Evolutionary conservation across 2,113 vertebrate species (phyloP).

Genomic region (Cettia cetti): DNA sequence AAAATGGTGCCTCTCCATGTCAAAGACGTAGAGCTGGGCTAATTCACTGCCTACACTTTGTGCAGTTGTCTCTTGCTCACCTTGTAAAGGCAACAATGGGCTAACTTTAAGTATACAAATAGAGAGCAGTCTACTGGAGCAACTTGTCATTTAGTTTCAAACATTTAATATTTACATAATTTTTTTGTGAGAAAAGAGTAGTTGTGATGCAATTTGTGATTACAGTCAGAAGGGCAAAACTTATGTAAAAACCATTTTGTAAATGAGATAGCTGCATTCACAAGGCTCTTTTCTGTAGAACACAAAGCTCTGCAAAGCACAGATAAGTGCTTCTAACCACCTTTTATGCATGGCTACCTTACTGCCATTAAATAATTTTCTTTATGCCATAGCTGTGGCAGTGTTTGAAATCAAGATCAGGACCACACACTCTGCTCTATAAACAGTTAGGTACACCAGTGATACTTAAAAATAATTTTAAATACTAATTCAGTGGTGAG

Average conservation of each 20-base stretch:
- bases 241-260: background rate
- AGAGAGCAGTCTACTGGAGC: background rate
- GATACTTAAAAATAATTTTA: background rate
- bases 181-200: background rate
- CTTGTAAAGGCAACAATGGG: background rate
- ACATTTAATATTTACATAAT: background rate
- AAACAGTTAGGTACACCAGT: background rate
- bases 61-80: background rate
- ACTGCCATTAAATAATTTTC: background rate
- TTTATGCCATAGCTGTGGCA: background rate
- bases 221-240: background rate
- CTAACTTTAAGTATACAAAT: background rate
- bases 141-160: background rate
- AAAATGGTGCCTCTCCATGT: background rate
- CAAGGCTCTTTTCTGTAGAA: background rate
- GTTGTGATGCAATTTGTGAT: background rate
- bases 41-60: background rate
- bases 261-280: background rate
- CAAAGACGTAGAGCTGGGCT: background rate
- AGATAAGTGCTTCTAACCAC: background rate
- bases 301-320: background rate
- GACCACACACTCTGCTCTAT: background rate
- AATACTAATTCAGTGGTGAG: background rate
- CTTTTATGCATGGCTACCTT: background rate
- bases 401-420: background rate